Conservation (phyloP, 2,113 vertebrate species). For the Callipepla squamata region DNA sequence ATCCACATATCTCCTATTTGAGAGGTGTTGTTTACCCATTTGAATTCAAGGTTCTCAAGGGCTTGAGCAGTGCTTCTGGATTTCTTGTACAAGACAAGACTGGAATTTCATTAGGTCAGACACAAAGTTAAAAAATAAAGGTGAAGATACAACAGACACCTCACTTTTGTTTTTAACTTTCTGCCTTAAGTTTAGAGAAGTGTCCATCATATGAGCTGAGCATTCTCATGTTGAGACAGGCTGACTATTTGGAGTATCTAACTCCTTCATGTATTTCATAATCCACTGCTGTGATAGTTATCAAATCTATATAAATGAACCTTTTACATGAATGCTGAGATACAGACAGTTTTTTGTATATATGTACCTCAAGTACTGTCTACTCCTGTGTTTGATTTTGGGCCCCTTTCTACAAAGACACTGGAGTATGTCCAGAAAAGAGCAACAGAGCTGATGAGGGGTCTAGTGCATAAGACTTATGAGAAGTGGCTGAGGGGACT, state of each 20-base stretch:
- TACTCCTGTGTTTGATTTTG: too few relatives aligned
- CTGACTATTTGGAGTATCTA: not conserved
- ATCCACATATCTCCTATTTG: not conserved
- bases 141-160: not conserved
- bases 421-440: too few relatives aligned
- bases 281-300: not conserved
- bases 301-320: not conserved
- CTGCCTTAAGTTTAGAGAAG: not conserved
- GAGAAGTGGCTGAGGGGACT: too few relatives aligned
- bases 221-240: not conserved
- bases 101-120: not conserved
- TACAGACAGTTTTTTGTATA: not conserved
- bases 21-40: rapidly evolving
- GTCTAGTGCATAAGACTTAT: too few relatives aligned
- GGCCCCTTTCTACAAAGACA: too few relatives aligned
- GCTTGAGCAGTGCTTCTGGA: not conserved
- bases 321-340: not conserved
- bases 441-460: too few relatives aligned
- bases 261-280: not conserved
- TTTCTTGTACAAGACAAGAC: not conserved
- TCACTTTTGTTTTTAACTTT: not conserved
- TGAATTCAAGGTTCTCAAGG: not conserved
- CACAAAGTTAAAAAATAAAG: not conserved
- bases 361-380: too few relatives aligned
- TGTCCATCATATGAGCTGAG: not conserved